phyloP scores from a whole-genome alignment of 2,113 vertebrate species.

The Oryctolagus cuniculus region mOryCun1.1 NC_091449.1:57377001-57377500 shows the following conservation, averaged over 20 bases:
- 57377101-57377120: slow-evolving; percentile 91
- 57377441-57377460: background rate
- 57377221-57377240: background rate
- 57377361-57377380: background rate
- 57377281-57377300: background rate
- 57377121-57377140: slow-evolving; percentile 84
- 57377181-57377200: too few species aligned
- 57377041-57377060: slow-evolving; percentile 91
- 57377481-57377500: slow-evolving; percentile 39
- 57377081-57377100: slow-evolving; percentile 94
- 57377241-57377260: background rate
- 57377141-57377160: background rate
- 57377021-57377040: slow-evolving; percentile 95
- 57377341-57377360: slow-evolving; percentile 3
- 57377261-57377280: background rate
- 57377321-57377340: background rate
- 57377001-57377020: slow-evolving; percentile 98
- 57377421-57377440: slow-evolving; percentile 47
- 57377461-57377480: background rate
- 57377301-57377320: background rate
- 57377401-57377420: background rate
- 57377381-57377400: background rate
- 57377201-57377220: background rate
- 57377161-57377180: background rate
- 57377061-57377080: slow-evolving; percentile 94